Evolutionary conservation across 2,113 vertebrate genomes (phyloP), one percentile per base, ranked within the genome.

Genomic region (Cricetomys ansorgei): DNA sequence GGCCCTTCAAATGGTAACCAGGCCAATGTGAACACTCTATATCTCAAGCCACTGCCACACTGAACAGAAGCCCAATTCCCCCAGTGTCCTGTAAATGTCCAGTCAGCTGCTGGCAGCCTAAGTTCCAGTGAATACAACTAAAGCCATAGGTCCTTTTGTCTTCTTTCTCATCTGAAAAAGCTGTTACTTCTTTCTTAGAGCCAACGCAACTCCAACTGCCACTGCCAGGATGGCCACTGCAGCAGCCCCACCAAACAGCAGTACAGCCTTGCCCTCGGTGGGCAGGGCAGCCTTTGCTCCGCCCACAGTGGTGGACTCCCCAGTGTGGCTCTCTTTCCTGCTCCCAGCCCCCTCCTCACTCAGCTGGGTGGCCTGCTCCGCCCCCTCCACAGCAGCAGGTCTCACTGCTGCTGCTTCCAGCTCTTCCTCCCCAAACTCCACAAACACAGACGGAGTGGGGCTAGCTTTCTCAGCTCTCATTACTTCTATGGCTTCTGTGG

Each of bases 201-300:
- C 98, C 79, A 99, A 93, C 0, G 98, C 97, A 11, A 99, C 98
- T 4, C 99, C 99, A 0, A 99, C 98, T 0, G 99, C 98, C 10
- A 99, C 98, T 1, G 99, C 99, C 57, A 99, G 94, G 3, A 99
- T 98, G 5, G 98, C 99, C 0, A 99, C 98, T 0, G 99, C 98
- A 0, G 99, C 99, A 8, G 99, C 99, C 2, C 99, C 99, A 1
- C 99, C 99, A 0, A 99, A 99, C 37, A 99, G 98, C 98, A 99
- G 85, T 45, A 95, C 95, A 0, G 98, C 98, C 57, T 99, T 98
- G 97, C 99, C 99, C 45, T 98, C 98, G 0, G 98, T 95, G 94
- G 98, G 77, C 0, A 96, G 91, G 29, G 97, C 84, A 0, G 98
- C 95, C 88, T 98, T 98, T 75, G 97, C 97, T 64, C 97, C 98